Evolutionary conservation across 2,797 vertebrate genomes (phyloP).

Genomic region (Takifugu rubripes): DNA sequence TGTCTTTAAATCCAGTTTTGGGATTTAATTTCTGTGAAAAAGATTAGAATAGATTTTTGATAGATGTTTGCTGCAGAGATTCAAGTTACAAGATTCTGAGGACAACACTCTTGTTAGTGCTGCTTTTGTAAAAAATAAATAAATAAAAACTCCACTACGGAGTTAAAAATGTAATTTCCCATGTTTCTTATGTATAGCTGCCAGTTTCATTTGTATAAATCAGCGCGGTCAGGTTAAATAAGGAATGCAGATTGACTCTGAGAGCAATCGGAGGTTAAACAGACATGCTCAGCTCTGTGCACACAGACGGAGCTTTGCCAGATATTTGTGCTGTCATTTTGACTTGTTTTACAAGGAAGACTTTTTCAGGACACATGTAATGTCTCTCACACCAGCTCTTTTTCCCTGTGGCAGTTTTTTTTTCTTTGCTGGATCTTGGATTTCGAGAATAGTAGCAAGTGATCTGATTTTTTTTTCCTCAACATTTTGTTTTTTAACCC

Average conservation of each 20-base stretch:
- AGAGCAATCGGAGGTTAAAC: slow-evolving; percentile 41
- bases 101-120: slow-evolving; percentile 63
- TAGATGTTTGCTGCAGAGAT: slow-evolving; percentile 50
- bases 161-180: slow-evolving; percentile 69
- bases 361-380: slow-evolving; percentile 27
- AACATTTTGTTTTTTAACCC: too few species aligned
- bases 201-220: slow-evolving; percentile 55
- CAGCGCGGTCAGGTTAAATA: slow-evolving; percentile 58
- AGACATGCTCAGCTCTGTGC: slow-evolving; percentile 46
- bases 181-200: slow-evolving; percentile 36
- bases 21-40: slow-evolving; percentile 39
- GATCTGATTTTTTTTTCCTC: not conserved
- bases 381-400: slow-evolving; percentile 4
- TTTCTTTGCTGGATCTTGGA: not conserved
- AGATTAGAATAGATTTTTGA: slow-evolving; percentile 50
- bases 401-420: not conserved
- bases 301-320: slow-evolving; percentile 23
- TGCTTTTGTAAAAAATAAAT: slow-evolving; percentile 70
- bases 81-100: slow-evolving; percentile 42
- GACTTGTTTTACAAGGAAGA: slow-evolving; percentile 32
- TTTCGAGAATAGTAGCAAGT: not conserved
- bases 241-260: slow-evolving; percentile 62
- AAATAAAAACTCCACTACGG: slow-evolving; percentile 39
- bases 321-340: slow-evolving; percentile 39
- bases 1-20: slow-evolving; percentile 55